phyloP scores from a whole-genome alignment of 2,113 vertebrate genomes.

The Gymnogyps californianus region DNA sequence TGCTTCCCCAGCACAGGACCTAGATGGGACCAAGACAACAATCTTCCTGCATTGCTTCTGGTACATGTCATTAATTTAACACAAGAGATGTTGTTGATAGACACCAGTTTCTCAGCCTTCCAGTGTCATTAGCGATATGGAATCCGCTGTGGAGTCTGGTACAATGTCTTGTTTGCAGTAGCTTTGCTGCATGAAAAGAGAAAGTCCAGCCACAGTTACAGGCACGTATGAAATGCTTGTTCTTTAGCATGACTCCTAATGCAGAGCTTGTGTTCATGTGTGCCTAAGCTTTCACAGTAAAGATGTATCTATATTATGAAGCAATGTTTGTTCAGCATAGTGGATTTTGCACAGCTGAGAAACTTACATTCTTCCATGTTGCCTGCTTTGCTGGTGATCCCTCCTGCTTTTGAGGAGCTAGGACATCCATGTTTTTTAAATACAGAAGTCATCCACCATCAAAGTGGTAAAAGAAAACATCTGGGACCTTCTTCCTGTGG shows the following conservation, averaged over 20 bases:
- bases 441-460: background rate
- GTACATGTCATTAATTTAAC: slow-evolving; percentile 37
- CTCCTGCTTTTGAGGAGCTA: background rate
- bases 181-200: background rate
- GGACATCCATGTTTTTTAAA: background rate
- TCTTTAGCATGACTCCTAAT: background rate
- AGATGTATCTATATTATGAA: background rate
- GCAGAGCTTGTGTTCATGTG: background rate
- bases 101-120: slow-evolving; percentile 39
- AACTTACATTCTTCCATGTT: background rate
- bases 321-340: background rate
- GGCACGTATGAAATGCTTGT: background rate
- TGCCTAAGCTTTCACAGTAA: background rate
- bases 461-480: background rate
- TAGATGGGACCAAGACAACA: slow-evolving; percentile 33
- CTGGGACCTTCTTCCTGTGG: background rate
- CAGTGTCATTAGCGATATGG: background rate
- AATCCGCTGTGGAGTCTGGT: background rate
- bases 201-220: background rate
- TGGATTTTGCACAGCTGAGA: background rate
- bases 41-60: slow-evolving; percentile 29
- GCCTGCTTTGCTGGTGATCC: background rate
- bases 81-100: slow-evolving; percentile 39
- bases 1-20: background rate
- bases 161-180: background rate